These are phyloP conservation scores for Clistopyga incitator DNA, from an alignment of 2,888 invertebrate species.

Conservation along the genomic window DNA sequence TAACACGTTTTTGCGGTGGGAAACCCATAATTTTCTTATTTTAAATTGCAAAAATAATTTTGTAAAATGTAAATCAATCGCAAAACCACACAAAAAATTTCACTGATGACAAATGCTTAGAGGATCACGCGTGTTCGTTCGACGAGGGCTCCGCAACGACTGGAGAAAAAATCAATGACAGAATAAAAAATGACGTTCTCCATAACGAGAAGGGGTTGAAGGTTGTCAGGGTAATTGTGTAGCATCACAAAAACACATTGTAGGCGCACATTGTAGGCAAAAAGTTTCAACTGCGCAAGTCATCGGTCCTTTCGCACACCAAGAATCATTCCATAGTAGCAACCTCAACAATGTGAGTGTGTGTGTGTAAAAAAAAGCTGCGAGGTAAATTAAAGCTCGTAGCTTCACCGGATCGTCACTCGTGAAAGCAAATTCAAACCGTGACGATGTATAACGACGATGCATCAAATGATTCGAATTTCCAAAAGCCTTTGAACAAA, in stretches of 20 bases:
- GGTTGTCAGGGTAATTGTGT: not conserved
- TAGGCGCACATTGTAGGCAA: not conserved
- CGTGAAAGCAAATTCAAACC: not conserved
- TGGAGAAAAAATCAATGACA: not conserved
- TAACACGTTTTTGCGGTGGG: no score
- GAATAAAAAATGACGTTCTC: slow-evolving; percentile 19
- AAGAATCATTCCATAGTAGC: not conserved
- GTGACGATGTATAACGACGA: slow-evolving; percentile 13
- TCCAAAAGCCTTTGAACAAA: not conserved
- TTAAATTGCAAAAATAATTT: no score
- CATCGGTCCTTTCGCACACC: slow-evolving; percentile 1
- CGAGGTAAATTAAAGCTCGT: not conserved
- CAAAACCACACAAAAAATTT: not conserved
- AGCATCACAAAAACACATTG: not conserved
- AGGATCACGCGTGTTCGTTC: not conserved
- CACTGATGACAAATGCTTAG: not conserved
- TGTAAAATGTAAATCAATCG: no score
- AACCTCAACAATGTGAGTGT: not conserved
- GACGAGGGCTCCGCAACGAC: not conserved
- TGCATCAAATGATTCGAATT: not conserved
- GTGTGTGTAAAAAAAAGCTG: no score
- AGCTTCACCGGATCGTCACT: not conserved
- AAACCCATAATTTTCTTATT: no score
- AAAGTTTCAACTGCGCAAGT: not conserved
- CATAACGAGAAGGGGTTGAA: not conserved